phyloP scores from a whole-genome alignment of 2,113 vertebrate genomes.

The Saguinus midas region DNA sequence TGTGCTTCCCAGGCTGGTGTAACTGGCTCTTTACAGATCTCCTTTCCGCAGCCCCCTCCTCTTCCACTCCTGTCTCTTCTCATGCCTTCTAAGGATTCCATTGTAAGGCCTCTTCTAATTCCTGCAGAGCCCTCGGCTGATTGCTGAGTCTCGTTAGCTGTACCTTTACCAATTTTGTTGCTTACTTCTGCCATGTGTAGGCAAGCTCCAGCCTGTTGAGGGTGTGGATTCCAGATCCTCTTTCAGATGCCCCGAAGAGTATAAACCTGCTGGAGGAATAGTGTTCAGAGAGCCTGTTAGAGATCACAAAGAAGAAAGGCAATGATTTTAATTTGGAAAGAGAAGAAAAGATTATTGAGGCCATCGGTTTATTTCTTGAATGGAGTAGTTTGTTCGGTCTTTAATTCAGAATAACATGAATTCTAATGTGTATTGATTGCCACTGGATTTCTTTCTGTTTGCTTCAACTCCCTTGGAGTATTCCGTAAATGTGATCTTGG shows the following conservation, averaged over 20 bases:
- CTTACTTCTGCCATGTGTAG: neutral
- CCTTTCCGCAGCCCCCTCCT: neutral
- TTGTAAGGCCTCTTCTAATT: neutral
- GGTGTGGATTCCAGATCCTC: neutral
- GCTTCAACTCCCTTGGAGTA: neutral
- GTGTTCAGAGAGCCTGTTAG: neutral
- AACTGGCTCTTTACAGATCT: neutral
- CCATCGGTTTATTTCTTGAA: conserved; percentile 46
- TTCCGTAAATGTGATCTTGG: conserved; percentile 9
- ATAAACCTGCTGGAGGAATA: conserved; percentile 34
- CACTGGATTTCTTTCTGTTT: neutral
- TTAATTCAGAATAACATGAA: conserved; percentile 42
- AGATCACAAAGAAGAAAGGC: conserved; percentile 5
- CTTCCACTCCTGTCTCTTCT: neutral
- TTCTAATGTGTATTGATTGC: conserved; percentile 17
- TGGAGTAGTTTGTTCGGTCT: conserved; percentile 31
- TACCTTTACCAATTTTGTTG: neutral
- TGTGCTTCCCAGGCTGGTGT: neutral
- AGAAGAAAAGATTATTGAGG: conserved; percentile 38
- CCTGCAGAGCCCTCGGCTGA: neutral
- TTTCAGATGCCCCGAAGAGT: conserved; percentile 1
- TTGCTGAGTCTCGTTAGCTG: neutral
- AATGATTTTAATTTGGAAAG: conserved; percentile 54
- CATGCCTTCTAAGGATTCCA: neutral
- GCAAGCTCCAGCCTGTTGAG: conserved; percentile 46